A percentile compares a stretch with the other conserved stretches of the same genome.
phyloP scores from a whole-genome alignment of 2,113 vertebrate species.

The Actinemys pallida region DNA sequence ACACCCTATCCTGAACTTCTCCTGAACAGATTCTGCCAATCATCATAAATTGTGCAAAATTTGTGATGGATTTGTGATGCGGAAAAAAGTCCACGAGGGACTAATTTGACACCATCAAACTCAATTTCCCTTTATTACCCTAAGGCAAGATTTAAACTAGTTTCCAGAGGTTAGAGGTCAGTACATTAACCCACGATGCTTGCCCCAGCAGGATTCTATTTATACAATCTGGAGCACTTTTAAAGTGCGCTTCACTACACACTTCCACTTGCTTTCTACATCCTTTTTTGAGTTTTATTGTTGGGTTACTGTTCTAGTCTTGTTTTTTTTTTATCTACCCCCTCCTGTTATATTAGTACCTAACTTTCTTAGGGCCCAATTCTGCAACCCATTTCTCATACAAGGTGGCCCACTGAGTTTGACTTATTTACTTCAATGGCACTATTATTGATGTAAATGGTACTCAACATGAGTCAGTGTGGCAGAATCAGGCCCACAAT shows the following conservation, averaged over 20 bases:
- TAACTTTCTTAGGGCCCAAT: not conserved
- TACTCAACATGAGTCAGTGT: accelerated
- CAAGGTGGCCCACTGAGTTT: not conserved
- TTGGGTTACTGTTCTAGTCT: not conserved
- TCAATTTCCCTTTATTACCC: conserved; percentile 70
- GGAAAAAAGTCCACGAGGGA: conserved; percentile 60
- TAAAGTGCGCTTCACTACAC: not conserved
- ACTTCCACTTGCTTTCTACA: not conserved
- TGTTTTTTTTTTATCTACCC: not conserved
- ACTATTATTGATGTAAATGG: not conserved
- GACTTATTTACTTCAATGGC: not conserved
- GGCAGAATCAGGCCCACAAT: not conserved
- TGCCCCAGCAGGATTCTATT: conserved; percentile 43
- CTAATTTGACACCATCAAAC: conserved; percentile 73
- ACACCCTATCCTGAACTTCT: conserved; percentile 13
- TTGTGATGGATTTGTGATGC: conserved; percentile 57
- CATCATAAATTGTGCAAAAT: conserved; percentile 50
- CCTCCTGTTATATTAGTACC: not conserved
- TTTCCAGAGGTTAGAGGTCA: conserved; percentile 74
- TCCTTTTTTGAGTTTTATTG: conserved; percentile 1
- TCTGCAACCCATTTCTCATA: not conserved
- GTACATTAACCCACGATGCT: conserved; percentile 19
- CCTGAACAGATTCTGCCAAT: conserved; percentile 37
- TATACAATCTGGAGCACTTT: conserved; percentile 14
- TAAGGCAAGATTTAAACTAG: conserved; percentile 75